Evolutionary conservation across 2,888 invertebrate species (phyloP), one percentile per base, ranked within the genome.

Genomic region (Tiliacea aurago): DNA sequence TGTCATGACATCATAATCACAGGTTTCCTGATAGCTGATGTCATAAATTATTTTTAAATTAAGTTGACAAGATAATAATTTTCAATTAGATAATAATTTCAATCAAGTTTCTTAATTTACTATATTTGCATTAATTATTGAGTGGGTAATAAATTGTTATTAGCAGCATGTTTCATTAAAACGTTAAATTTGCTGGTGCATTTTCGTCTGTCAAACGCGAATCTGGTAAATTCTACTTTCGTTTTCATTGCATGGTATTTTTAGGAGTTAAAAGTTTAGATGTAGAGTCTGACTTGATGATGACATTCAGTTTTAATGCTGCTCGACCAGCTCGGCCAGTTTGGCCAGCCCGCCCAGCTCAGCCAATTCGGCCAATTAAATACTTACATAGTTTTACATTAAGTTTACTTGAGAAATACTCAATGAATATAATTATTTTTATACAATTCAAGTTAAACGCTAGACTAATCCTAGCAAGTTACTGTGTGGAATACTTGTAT

Each of bases 21-120:
- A 73, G 33, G 20, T 63, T 76, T 58, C 56, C 28, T 28, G 37
- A 18, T 72, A 61, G n/a, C 43, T 37, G 23, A 49, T 58, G 69
- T 56, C 49, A 65, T 70, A 81, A 77, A 71, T 77, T 28, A 82
- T 64, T 64, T 43, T 33, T 5, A 62, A 68, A 77, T 41, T 41
- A 20, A 33, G 41, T 66, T 70, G 62, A 67, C 49, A 67, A 59
- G 37, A 56, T 56, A 77, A 67, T 76, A 53, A 70, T 67, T 67
- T 67, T 28, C 62, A 76, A 80, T 82, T 53, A 13, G 20, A 55
- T 74, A 74, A 74, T 61, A 80, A 76, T 71, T 77, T 71, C 56
- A 77, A 82, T 80, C 62, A 76, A 77, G 55, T 68, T 71, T 82
- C 47, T 49, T 67, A 67, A 82, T 82, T 80, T 64, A 71, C 41